Evolutionary conservation across 2,888 invertebrate genomes (phyloP), one percentile per base, ranked within the genome.

Genomic region (Leptura quadrifasciata): DNA sequence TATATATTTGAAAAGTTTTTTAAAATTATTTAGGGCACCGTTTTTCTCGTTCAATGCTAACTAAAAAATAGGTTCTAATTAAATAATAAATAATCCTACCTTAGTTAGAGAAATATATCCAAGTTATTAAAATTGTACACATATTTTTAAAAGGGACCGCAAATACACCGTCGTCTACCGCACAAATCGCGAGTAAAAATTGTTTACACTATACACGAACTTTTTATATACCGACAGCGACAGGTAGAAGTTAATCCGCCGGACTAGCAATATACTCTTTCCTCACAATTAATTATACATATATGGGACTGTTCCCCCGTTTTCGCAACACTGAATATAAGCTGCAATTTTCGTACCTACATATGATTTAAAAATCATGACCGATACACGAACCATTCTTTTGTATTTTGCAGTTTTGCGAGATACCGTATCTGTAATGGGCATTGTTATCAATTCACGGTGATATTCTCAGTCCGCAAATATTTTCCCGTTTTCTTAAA

Each of bases 221-320:
- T 69, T 58, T 69, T 69, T 39, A 15, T 17, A 24, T 52, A 35
- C 20, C 39, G 39, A 69, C 69, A 68, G 69, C 69, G 69, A 58
- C 58, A 69, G 68, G 69, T 69, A 69, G 39, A 58, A 35, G 69
- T 69, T 69, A 35, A 58, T 27, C 18, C 24, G 31, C 15, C 24
- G 17, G 55, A 69, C 69, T 69, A 47, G 58, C 57, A 39, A 20
- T 39, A 54, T 69, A 39, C 69, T 69, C 55, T 54, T 69, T 69
- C 67, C 58, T 58, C 57, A 20, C 69, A 69, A 69, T 69, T 57
- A 69, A 58, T 54, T 69, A 57, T 58, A 52, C 21, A 6, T 65
- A 39, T 58, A 60, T 21, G 35, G 9, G 58, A 54, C 31, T 20
- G 54, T 58, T 58, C 69, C 69, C 39, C 69, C 39, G 20, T 57